Percentiles rank a stretch among this genome's conserved stretches.
Conservation (phyloP, 1,140 invertebrate genomes). For the Dreissena rostriformis region DNA sequence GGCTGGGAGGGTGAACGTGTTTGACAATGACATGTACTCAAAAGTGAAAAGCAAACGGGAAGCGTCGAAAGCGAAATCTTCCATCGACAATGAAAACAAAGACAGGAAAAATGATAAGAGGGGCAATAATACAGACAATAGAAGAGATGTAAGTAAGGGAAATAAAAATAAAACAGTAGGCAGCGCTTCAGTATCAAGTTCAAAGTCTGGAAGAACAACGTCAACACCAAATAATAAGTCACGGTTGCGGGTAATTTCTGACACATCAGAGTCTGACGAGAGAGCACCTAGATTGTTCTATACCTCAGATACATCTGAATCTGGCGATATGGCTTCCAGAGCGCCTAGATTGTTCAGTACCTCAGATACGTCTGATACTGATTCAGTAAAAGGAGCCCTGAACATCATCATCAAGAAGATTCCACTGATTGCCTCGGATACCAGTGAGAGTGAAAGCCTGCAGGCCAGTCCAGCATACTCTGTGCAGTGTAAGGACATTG, state of each 20-base stretch:
- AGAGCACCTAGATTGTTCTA: no score
- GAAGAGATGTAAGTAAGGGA: background rate
- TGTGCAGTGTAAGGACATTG: no score
- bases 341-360: background rate
- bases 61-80: no score
- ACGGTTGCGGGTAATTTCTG: no score
- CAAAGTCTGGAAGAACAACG: no score
- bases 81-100: no score
- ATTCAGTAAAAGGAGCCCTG: background rate
- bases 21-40: conserved; percentile 77
- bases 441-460: background rate
- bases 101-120: background rate
- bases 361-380: conserved; percentile 11
- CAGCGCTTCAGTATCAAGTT: no score
- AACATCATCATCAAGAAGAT: conserved; percentile 42
- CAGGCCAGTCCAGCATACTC: no score
- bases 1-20: conserved; percentile 74
- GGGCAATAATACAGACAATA: background rate
- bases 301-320: background rate
- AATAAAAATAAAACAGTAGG: background rate
- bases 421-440: conserved; percentile 18
- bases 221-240: no score
- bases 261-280: no score
- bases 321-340: background rate
- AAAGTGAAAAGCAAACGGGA: conserved; percentile 65